Evolutionary conservation across 2,888 invertebrate genomes (phyloP), one percentile per base, ranked within the genome.

Genomic region (Lagria hirta): DNA sequence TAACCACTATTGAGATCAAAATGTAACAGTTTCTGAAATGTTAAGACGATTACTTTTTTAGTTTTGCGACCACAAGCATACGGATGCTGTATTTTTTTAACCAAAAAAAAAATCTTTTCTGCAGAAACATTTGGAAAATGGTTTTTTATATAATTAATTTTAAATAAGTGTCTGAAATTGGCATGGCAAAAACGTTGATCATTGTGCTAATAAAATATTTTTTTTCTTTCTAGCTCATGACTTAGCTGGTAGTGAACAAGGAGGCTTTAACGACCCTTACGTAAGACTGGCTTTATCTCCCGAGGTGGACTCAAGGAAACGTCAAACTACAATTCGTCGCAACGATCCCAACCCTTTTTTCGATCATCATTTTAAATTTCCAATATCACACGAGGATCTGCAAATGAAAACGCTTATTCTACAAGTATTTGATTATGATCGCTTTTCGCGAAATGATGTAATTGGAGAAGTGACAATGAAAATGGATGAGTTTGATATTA

Each of bases 351-450:
- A 90, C 71, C 92, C 92, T 0, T 85, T 86, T 72, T 93, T 91
- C 70, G 88, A 93, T 74, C 90, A 93, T 66, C 87, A 88, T 67
- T 93, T 93, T 74, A 93, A 92, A 73, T 93, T 93, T 67, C 92
- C 93, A 1, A 87, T 93, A 4, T 88, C 91, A 7, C 86, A 88
- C 57, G 92, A 93, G 56, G 91, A 93, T 54, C 74, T 93, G 26
- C 81, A 83, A 35, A 87, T 88, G 43, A 89, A 88, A 69, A 84
- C 82, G 13, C 73, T 91, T 30, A 70, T 86, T 45, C 70, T 87
- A n/a, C 87, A 88, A 74, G 85, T 82, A 54, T 79, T 79, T 52
- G 79, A 80, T 61, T 79, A 77, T 63, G 81, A 82, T 60, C 73
- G 90, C 51, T 92, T 86, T 72, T 91, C 91, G 8, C 82, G 90